Base-by-base conservation (phyloP, 2,888 invertebrate genomes). In the Pollenia labialis region DNA sequence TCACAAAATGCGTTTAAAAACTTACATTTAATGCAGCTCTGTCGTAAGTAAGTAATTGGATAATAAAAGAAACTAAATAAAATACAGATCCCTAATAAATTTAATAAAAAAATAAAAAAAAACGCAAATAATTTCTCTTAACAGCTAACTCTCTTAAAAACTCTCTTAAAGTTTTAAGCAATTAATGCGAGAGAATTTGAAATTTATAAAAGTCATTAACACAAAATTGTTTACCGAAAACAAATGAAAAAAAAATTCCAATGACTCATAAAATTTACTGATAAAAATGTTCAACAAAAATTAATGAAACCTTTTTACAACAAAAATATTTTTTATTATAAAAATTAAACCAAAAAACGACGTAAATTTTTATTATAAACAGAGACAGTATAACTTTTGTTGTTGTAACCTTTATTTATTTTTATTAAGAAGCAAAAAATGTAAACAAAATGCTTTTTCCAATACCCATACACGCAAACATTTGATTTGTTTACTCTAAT, bases 261-360 rank as follows among this genome's bases (percentile, higher is more conserved):
- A 84, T 84, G 87, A 87, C 84, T 87, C 87, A 84, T 74, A 48
- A 50, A 83, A 87, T 77, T 84, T 84, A 81, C 77, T 87, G 87
- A 87, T 87, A 87, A 86, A 86, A 85, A 64, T 46, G 44, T 10
- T 16, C 32, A 60, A 62, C 58, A 75, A 74, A 71, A 71, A 52
- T 44, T 46, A 75, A 54, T n/a, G 16, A 75, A 58, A 80, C 79
- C 62, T 56, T 76, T 32, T 32, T 56, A 52, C 62, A 64, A 58
- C 16, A 62, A 48, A 44, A 72, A 74, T 64, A 60, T 50, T 9
- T 68, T 50, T 62, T 80, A 69, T 62, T 69, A 66, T 62, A 11
- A 23, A 76, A 64, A 56, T 46, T 44, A 69, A 69, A 75, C 42
- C 6, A 46, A 66, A 71, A 72, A 23, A 75, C 12, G 42, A 23